phyloP scores from a whole-genome alignment of 2,113 vertebrate species.

The Chauna torquata region DNA sequence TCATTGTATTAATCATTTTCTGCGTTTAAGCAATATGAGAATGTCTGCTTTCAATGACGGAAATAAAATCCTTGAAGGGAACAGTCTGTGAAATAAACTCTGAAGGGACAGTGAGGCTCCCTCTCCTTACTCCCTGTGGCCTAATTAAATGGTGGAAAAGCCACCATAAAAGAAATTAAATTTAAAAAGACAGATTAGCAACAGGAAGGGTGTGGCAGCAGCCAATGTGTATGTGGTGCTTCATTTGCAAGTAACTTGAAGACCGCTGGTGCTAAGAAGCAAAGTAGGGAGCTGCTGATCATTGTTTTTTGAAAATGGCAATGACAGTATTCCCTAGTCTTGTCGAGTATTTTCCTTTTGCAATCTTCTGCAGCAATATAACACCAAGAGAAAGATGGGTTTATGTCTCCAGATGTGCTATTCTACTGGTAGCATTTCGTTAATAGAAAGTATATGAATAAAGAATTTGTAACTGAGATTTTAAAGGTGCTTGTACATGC shows the following conservation, averaged over 20 bases:
- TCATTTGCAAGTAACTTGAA: not conserved
- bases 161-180: conserved; percentile 80
- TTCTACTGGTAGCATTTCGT: not conserved
- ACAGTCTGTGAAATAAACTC: conserved; percentile 54
- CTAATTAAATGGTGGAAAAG: conserved; percentile 83
- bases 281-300: not conserved
- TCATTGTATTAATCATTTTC: conserved; percentile 50
- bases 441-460: not conserved
- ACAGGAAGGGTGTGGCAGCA: conserved; percentile 76
- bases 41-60: conserved; percentile 53
- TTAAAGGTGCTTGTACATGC: not conserved
- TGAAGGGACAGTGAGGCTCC: conserved; percentile 51
- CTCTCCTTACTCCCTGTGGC: conserved; percentile 75
- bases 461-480: not conserved
- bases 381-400: not conserved
- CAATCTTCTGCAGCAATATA: not conserved
- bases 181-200: conserved; percentile 83
- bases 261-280: not conserved
- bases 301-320: not conserved
- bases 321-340: not conserved
- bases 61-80: conserved; percentile 66
- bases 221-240: not conserved
- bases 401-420: not conserved
- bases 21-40: conserved; percentile 37
- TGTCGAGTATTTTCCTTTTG: not conserved